Conservation (phyloP, 2,888 invertebrate genomes). For the Protodeltote pygarga region DNA sequence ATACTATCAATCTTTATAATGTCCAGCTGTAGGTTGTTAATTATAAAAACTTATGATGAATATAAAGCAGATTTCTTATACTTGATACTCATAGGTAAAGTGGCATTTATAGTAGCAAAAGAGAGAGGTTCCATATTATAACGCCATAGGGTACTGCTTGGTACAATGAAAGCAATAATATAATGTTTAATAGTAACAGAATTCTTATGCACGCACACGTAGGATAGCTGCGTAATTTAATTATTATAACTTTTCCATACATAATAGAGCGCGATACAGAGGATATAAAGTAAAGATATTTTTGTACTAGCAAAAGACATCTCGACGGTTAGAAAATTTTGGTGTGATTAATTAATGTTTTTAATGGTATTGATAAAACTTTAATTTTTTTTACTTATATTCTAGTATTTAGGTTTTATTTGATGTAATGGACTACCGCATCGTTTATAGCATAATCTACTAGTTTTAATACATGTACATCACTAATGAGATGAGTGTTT, state of each 20-base stretch:
- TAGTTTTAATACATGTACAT: constrained; percentile 69
- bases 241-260: constrained; percentile 42
- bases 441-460: constrained; percentile 66
- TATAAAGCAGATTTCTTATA: constrained; percentile 53
- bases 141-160: constrained; percentile 36
- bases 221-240: constrained; percentile 38
- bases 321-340: constrained; percentile 51
- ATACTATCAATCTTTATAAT: constrained; percentile 58
- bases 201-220: constrained; percentile 45
- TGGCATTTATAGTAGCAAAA: constrained; percentile 44
- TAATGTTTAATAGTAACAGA: constrained; percentile 34
- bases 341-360: constrained; percentile 51
- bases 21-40: constrained; percentile 62
- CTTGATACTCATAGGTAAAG: constrained; percentile 54
- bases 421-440: constrained; percentile 48
- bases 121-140: constrained; percentile 34
- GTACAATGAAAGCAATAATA: constrained; percentile 41
- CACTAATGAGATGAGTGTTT: constrained; percentile 62
- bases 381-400: constrained; percentile 45
- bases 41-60: constrained; percentile 48
- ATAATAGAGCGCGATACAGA: constrained; percentile 35
- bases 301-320: constrained; percentile 81
- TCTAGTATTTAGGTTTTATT: constrained; percentile 50
- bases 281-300: constrained; percentile 69
- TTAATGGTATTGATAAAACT: constrained; percentile 43